Evolutionary conservation across 2,113 vertebrate genomes (phyloP).

Genomic region (Pituophis catenifer): DNA sequence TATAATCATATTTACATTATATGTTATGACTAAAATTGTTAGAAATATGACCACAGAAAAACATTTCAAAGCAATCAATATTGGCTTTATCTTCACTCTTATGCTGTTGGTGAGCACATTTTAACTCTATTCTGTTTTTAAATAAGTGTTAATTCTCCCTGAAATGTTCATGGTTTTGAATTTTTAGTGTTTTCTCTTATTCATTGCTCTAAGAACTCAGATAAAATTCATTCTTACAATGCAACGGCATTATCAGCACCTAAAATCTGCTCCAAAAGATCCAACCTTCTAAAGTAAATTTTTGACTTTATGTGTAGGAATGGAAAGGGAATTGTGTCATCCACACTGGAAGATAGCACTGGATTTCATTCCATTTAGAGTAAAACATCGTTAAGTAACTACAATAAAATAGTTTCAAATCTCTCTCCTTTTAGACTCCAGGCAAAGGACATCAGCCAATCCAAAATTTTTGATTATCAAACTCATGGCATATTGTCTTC

Average conservation of each 20-base stretch:
- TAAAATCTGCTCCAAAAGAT: neutral
- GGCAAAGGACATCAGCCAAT: neutral
- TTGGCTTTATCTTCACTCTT: neutral
- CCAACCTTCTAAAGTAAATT: neutral
- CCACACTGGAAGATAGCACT: neutral
- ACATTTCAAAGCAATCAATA: neutral
- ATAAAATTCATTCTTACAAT: neutral
- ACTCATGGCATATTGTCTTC: too few relatives aligned
- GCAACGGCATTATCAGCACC: neutral
- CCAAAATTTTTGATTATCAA: neutral
- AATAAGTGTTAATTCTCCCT: neutral
- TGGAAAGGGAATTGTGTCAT: neutral
- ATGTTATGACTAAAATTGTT: neutral
- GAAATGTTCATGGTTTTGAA: neutral
- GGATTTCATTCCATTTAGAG: neutral
- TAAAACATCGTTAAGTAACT: neutral
- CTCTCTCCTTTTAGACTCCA: neutral
- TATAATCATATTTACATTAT: neutral
- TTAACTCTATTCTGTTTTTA: neutral
- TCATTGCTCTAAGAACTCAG: neutral
- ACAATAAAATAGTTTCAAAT: neutral
- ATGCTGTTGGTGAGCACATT: neutral
- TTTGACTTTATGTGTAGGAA: neutral
- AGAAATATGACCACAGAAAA: neutral
- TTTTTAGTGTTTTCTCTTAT: neutral